Percentiles rank a stretch among this genome's conserved stretches.
These are phyloP conservation scores for Sycobia sp. DNA, from an alignment of 1,140 invertebrate species.

Conservation along the genomic window DNA sequence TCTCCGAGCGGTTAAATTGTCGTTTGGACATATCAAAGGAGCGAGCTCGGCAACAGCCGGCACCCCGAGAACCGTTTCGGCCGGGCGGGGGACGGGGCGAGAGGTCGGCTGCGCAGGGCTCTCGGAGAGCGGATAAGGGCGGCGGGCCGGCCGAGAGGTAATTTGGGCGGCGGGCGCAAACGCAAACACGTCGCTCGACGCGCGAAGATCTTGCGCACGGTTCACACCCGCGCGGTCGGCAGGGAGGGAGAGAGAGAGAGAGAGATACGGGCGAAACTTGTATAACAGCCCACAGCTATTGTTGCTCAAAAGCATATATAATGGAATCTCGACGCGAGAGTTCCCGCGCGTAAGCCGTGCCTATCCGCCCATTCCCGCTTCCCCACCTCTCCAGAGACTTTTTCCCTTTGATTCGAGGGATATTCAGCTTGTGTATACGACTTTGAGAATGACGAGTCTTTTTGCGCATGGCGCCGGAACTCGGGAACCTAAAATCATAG, in stretches of 20 bases:
- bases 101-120: too few relatives aligned
- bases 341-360: too few relatives aligned
- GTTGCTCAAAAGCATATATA: conserved; percentile 46
- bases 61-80: too few relatives aligned
- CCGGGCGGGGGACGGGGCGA: too few relatives aligned
- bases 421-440: too few relatives aligned
- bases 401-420: too few relatives aligned
- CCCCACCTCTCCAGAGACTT: too few relatives aligned
- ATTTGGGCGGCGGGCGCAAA: conserved; percentile 57
- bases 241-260: conserved; percentile 5
- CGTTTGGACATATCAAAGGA: conserved; percentile 62
- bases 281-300: conserved; percentile 41
- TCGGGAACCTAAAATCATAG: too few relatives aligned
- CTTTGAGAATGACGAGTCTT: too few relatives aligned
- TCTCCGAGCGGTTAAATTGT: conserved; percentile 57
- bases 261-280: conserved; percentile 27
- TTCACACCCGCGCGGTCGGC: conserved; percentile 12
- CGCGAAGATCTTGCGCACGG: too few relatives aligned
- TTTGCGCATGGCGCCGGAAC: too few relatives aligned
- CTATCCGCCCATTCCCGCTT: too few relatives aligned
- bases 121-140: conserved; percentile 52
- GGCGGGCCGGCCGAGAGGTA: conserved; percentile 58
- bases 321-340: conserved; percentile 42
- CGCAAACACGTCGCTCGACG: conserved; percentile 50
- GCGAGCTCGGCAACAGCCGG: conserved; percentile 52